phyloP scores from a whole-genome alignment of 2,113 vertebrate species.

The Sorex araneus region DNA sequence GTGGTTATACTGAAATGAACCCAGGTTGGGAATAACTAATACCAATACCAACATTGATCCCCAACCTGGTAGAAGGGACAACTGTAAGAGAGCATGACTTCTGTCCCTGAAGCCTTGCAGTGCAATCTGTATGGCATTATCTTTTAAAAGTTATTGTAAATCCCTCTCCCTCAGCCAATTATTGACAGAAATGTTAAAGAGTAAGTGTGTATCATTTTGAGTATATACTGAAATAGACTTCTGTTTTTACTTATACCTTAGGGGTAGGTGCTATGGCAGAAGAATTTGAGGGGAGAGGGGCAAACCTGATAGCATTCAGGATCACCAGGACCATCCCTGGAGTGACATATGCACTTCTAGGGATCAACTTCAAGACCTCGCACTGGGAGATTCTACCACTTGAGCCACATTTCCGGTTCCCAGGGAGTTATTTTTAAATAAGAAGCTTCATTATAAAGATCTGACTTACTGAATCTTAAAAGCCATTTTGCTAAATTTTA shows the following conservation, averaged over 20 bases:
- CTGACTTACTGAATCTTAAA: constrained; percentile 24
- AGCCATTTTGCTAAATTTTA: constrained; percentile 18
- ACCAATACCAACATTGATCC: constrained; percentile 11
- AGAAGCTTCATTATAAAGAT: background rate
- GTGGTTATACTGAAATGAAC: too few species aligned
- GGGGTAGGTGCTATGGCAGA: background rate
- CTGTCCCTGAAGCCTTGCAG: background rate
- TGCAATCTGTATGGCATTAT: background rate
- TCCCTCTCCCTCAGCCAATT: background rate
- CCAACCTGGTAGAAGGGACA: background rate
- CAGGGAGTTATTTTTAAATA: constrained; percentile 37
- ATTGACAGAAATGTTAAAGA: background rate
- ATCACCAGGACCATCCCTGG: too few species aligned
- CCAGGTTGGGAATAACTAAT: background rate
- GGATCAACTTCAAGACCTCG: too few species aligned
- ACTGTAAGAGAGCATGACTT: background rate
- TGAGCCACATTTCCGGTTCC: too few species aligned
- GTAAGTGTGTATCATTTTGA: constrained; percentile 18
- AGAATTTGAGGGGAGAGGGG: too few species aligned
- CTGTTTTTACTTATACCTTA: constrained; percentile 1
- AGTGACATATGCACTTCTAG: too few species aligned
- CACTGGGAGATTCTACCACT: too few species aligned
- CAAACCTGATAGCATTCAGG: too few species aligned
- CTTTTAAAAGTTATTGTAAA: background rate
- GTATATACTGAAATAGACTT: constrained; percentile 11